Percentiles rank a stretch among this genome's conserved stretches.
phyloP scores from a whole-genome alignment of 1,140 invertebrate species.

The Pseudomyrmex dendroicus region DNA sequence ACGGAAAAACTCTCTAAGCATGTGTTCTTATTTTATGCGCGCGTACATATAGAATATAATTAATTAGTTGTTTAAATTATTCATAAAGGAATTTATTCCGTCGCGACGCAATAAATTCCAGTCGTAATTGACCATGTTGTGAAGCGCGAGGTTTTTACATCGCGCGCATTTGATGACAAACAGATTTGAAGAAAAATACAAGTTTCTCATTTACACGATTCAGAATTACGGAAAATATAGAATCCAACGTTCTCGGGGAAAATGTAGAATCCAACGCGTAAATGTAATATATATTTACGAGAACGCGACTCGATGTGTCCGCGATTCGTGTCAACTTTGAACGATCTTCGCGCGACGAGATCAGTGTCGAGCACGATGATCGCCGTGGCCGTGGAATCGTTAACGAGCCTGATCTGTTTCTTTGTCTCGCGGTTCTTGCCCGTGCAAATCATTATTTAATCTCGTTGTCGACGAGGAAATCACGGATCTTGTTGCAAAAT shows the following conservation, averaged over 20 bases:
- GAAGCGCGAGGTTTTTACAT: too few relatives aligned
- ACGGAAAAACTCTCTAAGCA: too few relatives aligned
- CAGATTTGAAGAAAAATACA: neutral
- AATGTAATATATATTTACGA: conserved; percentile 74
- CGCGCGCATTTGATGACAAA: too few relatives aligned
- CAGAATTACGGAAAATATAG: conserved; percentile 72
- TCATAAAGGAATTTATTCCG: neutral
- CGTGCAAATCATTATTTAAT: conserved; percentile 48
- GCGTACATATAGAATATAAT: too few relatives aligned
- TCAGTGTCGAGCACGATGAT: conserved; percentile 76
- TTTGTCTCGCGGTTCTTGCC: conserved; percentile 45
- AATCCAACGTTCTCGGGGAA: conserved; percentile 65
- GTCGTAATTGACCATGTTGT: too few relatives aligned
- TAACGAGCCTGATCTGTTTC: conserved; percentile 72
- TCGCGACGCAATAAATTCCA: neutral
- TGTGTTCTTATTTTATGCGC: too few relatives aligned
- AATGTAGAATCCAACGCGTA: conserved; percentile 65
- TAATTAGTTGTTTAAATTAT: neutral
- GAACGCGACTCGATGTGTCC: conserved; percentile 69
- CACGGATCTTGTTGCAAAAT: conserved; percentile 34
- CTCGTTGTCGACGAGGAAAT: conserved; percentile 29
- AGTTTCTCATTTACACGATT: conserved; percentile 70
- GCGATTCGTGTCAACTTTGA: conserved; percentile 68
- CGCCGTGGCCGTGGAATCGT: conserved; percentile 71
- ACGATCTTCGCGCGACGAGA: conserved; percentile 60